Conservation (phyloP, 2,113 vertebrate species). For the Pionites leucogaster region DNA sequence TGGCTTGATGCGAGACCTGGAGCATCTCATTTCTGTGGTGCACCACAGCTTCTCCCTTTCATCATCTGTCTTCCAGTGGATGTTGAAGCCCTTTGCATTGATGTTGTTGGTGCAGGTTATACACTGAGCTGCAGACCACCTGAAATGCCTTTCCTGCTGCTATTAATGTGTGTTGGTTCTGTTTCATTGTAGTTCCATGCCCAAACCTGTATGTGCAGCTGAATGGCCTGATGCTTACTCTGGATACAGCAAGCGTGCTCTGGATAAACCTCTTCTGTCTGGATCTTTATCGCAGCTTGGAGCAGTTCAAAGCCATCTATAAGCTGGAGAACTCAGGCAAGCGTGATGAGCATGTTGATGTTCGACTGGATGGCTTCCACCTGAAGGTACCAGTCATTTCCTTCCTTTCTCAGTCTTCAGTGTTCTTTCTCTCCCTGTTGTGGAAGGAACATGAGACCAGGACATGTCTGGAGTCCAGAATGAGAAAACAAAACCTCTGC, state of each 20-base stretch:
- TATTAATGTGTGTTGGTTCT: neutral
- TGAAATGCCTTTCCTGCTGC: neutral
- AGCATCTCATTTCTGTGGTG: neutral
- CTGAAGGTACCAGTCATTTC: conserved; percentile 80
- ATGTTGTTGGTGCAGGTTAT: neutral
- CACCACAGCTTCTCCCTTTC: neutral
- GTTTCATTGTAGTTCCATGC: conserved; percentile 82
- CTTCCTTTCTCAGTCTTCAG: neutral
- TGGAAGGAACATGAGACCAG: neutral
- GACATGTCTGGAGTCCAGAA: neutral
- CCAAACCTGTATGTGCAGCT: conserved; percentile 91
- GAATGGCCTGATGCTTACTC: conserved; percentile 86
- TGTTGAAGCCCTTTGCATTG: neutral
- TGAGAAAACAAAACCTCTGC: neutral
- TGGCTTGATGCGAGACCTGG: neutral
- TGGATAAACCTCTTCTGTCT: conserved; percentile 94
- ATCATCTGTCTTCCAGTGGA: neutral
- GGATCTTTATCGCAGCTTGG: conserved; percentile 88
- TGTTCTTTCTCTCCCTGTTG: neutral
- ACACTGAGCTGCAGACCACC: neutral
- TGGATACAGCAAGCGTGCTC: conserved; percentile 88
- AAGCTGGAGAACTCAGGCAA: conserved; percentile 87
- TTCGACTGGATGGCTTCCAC: conserved; percentile 85
- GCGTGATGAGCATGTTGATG: conserved; percentile 87
- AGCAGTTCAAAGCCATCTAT: conserved; percentile 96